Evolutionary conservation across 2,888 invertebrate genomes (phyloP), one percentile per base, ranked within the genome.

Genomic region (Archaeoteleia sp.): DNA sequence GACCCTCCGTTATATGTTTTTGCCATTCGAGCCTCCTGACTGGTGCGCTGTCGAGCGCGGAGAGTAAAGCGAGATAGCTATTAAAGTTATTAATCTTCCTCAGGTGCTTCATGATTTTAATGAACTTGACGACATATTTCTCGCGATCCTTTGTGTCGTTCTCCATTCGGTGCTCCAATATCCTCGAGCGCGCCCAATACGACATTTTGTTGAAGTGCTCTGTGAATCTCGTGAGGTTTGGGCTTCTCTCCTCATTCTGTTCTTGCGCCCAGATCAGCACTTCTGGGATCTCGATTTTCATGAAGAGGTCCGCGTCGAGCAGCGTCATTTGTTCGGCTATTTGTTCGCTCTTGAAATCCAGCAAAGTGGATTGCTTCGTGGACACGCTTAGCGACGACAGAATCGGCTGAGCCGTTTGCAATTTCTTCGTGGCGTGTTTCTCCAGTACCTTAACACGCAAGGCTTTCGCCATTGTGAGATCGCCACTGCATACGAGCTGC

Each of bases 141-240:
- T 99, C 98, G 23, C 98, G 90, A 78, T 98, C 98, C 79, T 94
- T 95, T n/a, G 95, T 94, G 80, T 97, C 97, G 75, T 91, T 90
- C 25, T 85, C 85, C 77, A 81, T 74, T 43, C 83, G 74, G 84
- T 95, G 94, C 76, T 95, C 93, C 48, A 99, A 87, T 78, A 99
- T 97, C 82, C 95, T 90, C 1, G 98, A 96, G 53, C 98, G 89
- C 32, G 97, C 97, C 98, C 98, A 98, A 82, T 95, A 98, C 60
- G 97, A 97, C 96, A 98, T 97, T 87, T 98, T 98, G 85, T 99
- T 99, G 86, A 99, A 99, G 87, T 99, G 98, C 85, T 98, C 97
- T 0, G 99, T 99, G 84, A 99, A 99, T 73, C 93, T 89, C 23
- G 97, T 97, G 58, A 99, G 89, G 86, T 99, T 98, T 1, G 98